phyloP scores from a whole-genome alignment of 2,888 invertebrate genomes.

The Callimorpha dominula region DNA sequence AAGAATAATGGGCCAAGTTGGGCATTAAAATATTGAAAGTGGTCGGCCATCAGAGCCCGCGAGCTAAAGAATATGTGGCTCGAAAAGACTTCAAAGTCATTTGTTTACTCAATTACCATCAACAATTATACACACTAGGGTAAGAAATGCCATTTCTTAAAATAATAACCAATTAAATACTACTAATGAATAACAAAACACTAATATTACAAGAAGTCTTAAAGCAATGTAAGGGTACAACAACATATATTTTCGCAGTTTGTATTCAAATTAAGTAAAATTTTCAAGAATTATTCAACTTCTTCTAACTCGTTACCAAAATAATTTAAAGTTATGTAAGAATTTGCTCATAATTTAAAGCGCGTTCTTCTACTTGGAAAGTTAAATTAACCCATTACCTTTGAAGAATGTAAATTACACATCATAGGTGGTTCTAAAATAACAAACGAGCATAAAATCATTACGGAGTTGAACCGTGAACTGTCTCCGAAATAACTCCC shows the following conservation, averaged over 20 bases:
- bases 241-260: background rate
- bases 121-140: background rate
- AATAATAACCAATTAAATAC: too few species aligned
- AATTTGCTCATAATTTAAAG: background rate
- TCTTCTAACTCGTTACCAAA: background rate
- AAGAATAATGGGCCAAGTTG: background rate
- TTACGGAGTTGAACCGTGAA: conserved; percentile 12
- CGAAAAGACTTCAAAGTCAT: background rate
- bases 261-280: background rate
- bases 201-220: background rate
- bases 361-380: background rate
- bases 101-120: background rate
- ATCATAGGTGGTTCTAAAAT: conserved; percentile 6
- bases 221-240: background rate
- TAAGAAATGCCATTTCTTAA: background rate
- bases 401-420: conserved; percentile 11
- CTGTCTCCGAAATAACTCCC: conserved; percentile 19
- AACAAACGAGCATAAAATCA: conserved; percentile 9
- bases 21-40: background rate
- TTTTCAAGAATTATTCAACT: background rate
- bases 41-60: too few species aligned
- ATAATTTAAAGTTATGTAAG: background rate
- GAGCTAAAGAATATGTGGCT: background rate
- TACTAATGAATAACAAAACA: background rate
- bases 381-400: conserved; percentile 15